Conservation (phyloP, 1,140 invertebrate genomes). For the Babylonia areolata region DNA sequence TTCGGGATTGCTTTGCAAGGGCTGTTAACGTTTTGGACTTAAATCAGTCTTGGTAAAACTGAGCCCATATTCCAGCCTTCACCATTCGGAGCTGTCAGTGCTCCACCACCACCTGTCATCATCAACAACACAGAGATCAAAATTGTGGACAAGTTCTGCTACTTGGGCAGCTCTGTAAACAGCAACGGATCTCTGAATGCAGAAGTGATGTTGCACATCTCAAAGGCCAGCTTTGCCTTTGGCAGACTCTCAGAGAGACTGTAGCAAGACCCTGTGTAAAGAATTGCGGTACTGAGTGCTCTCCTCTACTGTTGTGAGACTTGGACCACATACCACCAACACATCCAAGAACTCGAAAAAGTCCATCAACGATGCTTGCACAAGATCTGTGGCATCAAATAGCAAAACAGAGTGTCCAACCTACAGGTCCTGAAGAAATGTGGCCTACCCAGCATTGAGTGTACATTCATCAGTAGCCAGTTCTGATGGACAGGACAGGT, state of each 20-base stretch:
- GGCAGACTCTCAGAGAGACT: neutral
- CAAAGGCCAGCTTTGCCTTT: neutral
- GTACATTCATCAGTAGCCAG: neutral
- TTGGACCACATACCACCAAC: neutral
- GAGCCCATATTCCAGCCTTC: neutral
- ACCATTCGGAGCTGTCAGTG: neutral
- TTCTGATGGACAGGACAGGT: too few species aligned
- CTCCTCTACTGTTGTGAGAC: neutral
- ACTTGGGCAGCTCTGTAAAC: neutral
- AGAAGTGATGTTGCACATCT: neutral
- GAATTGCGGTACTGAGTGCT: neutral
- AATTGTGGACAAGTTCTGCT: neutral
- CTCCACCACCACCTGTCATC: neutral
- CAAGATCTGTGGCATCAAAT: neutral
- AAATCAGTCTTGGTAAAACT: too few species aligned
- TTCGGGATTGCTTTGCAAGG: too few species aligned
- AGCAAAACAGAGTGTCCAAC: neutral
- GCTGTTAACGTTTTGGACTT: too few species aligned
- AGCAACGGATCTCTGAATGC: neutral
- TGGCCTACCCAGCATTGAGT: neutral
- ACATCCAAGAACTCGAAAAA: neutral
- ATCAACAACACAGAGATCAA: constrained; percentile 9
- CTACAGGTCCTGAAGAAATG: neutral
- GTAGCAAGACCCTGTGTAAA: neutral
- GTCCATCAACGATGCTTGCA: neutral